These are phyloP conservation scores for Fragum whitleyi DNA, from an alignment of 2,888 invertebrate species.

Conservation along the genomic window DNA sequence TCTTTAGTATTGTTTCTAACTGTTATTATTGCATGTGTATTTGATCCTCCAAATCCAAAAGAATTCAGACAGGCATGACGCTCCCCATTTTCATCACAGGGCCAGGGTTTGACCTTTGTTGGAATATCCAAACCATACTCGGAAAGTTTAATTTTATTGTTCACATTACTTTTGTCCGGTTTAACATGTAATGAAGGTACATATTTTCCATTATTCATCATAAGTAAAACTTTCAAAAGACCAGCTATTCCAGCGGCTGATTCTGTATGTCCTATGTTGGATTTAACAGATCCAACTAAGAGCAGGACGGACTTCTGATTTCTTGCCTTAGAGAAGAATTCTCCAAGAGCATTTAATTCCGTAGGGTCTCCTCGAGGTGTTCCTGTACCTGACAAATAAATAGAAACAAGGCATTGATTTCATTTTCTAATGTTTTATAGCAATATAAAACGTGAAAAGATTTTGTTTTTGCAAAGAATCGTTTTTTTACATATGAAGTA, in stretches of 20 bases:
- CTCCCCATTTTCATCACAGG: conserved; percentile 40
- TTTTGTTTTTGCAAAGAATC: no score
- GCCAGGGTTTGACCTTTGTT: conserved; percentile 40
- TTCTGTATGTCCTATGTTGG: conserved; percentile 78
- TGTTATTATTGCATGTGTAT: conserved; percentile 73
- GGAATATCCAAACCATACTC: conserved; percentile 65
- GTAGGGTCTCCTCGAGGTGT: conserved; percentile 72
- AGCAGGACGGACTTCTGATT: neutral
- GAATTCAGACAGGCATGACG: conserved; percentile 73
- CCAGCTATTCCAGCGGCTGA: conserved; percentile 75
- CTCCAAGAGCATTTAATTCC: conserved; percentile 64
- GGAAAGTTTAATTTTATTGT: conserved; percentile 32
- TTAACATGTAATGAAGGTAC: conserved; percentile 69
- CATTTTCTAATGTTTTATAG: neutral
- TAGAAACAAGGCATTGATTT: no score
- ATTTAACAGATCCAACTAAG: conserved; percentile 74
- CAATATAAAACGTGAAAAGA: no score
- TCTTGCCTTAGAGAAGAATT: conserved; percentile 26
- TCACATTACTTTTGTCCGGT: conserved; percentile 37
- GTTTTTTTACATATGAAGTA: no score
- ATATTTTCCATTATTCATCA: conserved; percentile 71
- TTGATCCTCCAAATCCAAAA: conserved; percentile 80
- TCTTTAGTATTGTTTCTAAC: conserved; percentile 4
- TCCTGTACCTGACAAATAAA: conserved; percentile 68
- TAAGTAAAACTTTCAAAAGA: conserved; percentile 74